Conservation (phyloP, 2,797 vertebrate species). For the Chanos chanos region DNA sequence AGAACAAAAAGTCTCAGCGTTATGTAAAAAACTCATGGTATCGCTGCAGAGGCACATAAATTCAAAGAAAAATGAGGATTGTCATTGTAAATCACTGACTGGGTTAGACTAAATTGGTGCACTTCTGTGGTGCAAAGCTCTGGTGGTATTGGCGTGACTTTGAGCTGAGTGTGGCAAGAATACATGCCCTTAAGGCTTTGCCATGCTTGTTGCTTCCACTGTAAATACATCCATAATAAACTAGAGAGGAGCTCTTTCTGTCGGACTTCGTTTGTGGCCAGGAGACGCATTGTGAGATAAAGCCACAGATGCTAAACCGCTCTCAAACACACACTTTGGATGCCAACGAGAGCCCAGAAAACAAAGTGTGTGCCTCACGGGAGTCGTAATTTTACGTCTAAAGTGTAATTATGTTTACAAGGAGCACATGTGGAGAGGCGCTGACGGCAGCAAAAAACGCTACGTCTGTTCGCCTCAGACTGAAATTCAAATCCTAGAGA, state of each 20-base stretch:
- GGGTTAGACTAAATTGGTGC: no score
- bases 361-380: constrained; percentile 1
- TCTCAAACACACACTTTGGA: neutral
- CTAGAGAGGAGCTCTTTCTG: neutral
- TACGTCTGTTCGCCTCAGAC: constrained; percentile 10
- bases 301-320: neutral
- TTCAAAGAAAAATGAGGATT: no score
- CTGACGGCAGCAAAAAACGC: constrained; percentile 2
- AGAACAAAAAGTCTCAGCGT: no score
- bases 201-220: no score
- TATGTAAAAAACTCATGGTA: no score
- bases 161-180: no score
- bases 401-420: constrained; percentile 32
- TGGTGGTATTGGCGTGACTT: no score
- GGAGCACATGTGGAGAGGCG: constrained; percentile 20
- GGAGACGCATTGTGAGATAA: neutral
- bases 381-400: constrained; percentile 15
- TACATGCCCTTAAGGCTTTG: no score
- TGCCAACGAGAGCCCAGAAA: neutral
- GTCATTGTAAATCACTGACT: no score
- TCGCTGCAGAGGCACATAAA: no score
- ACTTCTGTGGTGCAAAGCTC: no score
- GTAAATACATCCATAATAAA: neutral
- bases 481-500: neutral
- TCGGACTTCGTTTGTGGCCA: neutral